Evolutionary conservation across 2,888 invertebrate species (phyloP).

Genomic region (Epinotia ramella): DNA sequence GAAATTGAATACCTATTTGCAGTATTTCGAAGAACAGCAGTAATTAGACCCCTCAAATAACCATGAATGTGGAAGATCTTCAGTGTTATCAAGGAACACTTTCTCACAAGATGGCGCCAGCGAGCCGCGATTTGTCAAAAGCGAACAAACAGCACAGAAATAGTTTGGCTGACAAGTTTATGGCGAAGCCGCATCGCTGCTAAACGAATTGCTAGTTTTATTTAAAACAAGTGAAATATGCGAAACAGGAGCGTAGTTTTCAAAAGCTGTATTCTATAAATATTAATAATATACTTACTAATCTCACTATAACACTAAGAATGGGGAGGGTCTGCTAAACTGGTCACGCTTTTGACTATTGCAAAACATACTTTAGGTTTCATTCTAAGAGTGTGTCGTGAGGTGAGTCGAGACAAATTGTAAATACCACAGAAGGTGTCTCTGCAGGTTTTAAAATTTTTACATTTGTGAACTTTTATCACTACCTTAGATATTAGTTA

Average conservation of each 20-base stretch:
- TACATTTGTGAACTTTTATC: too few relatives aligned
- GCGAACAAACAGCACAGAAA: slow-evolving; percentile 81
- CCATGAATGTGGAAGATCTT: background rate
- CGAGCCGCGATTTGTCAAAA: slow-evolving; percentile 80
- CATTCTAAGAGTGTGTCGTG: too few relatives aligned
- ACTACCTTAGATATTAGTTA: too few relatives aligned
- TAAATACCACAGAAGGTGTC: too few relatives aligned
- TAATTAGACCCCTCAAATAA: slow-evolving; percentile 14
- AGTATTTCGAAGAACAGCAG: background rate
- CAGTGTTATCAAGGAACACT: slow-evolving; percentile 11
- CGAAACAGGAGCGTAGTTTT: background rate
- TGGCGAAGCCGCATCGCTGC: slow-evolving; percentile 57
- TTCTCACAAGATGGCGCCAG: slow-evolving; percentile 71
- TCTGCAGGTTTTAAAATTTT: too few relatives aligned
- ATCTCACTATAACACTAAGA: background rate
- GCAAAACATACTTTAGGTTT: too few relatives aligned
- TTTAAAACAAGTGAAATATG: slow-evolving; percentile 20
- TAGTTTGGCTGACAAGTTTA: slow-evolving; percentile 83
- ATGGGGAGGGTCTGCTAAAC: background rate
- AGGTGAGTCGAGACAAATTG: too few relatives aligned
- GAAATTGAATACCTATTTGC: background rate
- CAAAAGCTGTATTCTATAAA: slow-evolving; percentile 2
- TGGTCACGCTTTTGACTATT: background rate
- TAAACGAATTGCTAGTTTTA: slow-evolving; percentile 37
- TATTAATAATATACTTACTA: too few relatives aligned